phyloP scores from a whole-genome alignment of 2,113 vertebrate species.

The Channa maculata region DNA sequence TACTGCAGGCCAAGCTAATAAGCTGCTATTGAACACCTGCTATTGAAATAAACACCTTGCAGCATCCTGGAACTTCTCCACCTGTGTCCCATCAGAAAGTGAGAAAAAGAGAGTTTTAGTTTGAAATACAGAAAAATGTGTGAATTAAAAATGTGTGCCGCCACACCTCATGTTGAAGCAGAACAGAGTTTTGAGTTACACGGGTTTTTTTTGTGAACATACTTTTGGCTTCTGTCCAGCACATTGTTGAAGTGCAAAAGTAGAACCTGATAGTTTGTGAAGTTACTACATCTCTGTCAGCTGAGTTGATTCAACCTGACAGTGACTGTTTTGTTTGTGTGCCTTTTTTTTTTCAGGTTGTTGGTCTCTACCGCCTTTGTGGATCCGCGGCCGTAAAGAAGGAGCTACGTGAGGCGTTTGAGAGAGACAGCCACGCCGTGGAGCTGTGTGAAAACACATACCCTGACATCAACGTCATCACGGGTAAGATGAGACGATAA shows the following conservation, averaged over 20 bases:
- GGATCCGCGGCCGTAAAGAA: conserved; percentile 98
- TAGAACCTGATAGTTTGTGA: conserved; percentile 21
- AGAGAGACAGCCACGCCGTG: conserved; percentile 90
- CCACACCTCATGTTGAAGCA: background rate
- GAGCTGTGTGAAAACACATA: conserved; percentile 92
- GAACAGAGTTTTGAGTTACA: background rate
- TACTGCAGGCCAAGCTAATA: no score
- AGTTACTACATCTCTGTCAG: conserved; percentile 17
- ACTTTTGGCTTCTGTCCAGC: conserved; percentile 46
- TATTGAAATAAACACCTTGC: background rate
- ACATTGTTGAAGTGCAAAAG: conserved; percentile 25
- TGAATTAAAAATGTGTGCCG: no score
- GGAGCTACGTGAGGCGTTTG: conserved; percentile 96
- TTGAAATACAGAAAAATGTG: no score
- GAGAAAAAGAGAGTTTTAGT: no score
- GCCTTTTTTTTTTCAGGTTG: conserved; percentile 85
- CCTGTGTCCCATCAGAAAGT: background rate
- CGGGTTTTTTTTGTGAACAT: background rate
- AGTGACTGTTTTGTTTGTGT: conserved; percentile 20
- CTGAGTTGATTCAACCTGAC: conserved; percentile 50
- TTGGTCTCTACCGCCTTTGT: conserved; percentile 96
- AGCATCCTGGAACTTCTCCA: background rate
- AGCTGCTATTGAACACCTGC: no score
- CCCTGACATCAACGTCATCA: conserved; percentile 98
- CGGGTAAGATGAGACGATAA: conserved; percentile 84